These are phyloP conservation scores for Latheticus oryzae DNA, from an alignment of 2,888 invertebrate genomes.

Conservation along the genomic window DNA sequence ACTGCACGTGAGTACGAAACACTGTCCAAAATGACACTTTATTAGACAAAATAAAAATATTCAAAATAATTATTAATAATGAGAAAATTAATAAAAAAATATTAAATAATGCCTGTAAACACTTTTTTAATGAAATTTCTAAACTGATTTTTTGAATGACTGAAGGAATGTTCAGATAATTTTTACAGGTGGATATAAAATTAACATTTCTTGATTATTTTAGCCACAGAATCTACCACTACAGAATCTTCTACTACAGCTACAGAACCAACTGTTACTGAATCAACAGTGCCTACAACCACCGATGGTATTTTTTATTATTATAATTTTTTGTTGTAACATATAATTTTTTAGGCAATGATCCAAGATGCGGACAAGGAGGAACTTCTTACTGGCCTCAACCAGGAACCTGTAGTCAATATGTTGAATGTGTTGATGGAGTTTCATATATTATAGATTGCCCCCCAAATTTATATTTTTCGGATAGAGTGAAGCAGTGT, in stretches of 20 bases:
- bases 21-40: too few relatives aligned
- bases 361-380: slow-evolving; percentile 13
- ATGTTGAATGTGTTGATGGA: slow-evolving; percentile 10
- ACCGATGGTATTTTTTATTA: background rate
- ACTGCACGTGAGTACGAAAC: too few relatives aligned
- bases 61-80: too few relatives aligned
- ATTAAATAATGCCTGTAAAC: too few relatives aligned
- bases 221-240: slow-evolving; percentile 12
- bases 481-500: slow-evolving; percentile 7
- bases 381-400: slow-evolving; percentile 11
- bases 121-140: too few relatives aligned
- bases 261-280: slow-evolving; percentile 1
- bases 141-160: too few relatives aligned
- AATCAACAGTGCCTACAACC: background rate
- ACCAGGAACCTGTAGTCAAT: background rate
- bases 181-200: too few relatives aligned
- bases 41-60: background rate
- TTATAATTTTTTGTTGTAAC: too few relatives aligned
- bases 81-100: too few relatives aligned
- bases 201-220: too few relatives aligned
- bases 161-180: too few relatives aligned
- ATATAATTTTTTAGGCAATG: background rate
- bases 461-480: slow-evolving; percentile 18
- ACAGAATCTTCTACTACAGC: slow-evolving; percentile 2
- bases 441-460: too few relatives aligned